Conservation (phyloP, 2,113 vertebrate species). For the Chitala chitala region DNA sequence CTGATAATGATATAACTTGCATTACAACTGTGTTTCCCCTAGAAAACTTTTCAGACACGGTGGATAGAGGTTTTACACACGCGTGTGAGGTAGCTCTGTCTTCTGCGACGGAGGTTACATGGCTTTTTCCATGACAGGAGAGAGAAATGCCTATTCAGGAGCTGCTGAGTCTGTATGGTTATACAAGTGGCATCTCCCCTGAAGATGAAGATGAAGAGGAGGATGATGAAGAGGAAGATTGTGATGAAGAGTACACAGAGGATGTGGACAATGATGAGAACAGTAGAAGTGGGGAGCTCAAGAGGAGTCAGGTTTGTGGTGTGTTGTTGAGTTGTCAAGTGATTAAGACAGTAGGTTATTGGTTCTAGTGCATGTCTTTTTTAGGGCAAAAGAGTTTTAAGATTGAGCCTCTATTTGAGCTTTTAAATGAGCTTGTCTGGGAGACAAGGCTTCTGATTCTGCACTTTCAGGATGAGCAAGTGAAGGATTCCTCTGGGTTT, state of each 20-base stretch:
- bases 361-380: not conserved
- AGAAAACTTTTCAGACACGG: no score
- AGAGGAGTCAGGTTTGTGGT: slow-evolving; percentile 52
- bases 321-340: not conserved
- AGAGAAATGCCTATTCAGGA: slow-evolving; percentile 96
- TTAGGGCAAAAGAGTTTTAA: no score
- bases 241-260: slow-evolving; percentile 80
- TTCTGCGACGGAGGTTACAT: no score
- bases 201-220: slow-evolving; percentile 74
- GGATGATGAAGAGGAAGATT: slow-evolving; percentile 75
- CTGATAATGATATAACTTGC: no score
- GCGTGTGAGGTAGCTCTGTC: no score
- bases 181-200: slow-evolving; percentile 72
- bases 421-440: no score
- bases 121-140: slow-evolving; percentile 63
- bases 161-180: slow-evolving; percentile 89
- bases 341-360: not conserved
- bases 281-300: slow-evolving; percentile 77
- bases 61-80: no score
- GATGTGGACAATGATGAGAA: slow-evolving; percentile 83
- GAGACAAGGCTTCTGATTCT: not conserved
- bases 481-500: slow-evolving; percentile 73
- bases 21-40: no score
- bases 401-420: no score
- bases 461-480: slow-evolving; percentile 67